Base-by-base conservation (phyloP, 2,888 invertebrate species). In the Myopa testacea region DNA sequence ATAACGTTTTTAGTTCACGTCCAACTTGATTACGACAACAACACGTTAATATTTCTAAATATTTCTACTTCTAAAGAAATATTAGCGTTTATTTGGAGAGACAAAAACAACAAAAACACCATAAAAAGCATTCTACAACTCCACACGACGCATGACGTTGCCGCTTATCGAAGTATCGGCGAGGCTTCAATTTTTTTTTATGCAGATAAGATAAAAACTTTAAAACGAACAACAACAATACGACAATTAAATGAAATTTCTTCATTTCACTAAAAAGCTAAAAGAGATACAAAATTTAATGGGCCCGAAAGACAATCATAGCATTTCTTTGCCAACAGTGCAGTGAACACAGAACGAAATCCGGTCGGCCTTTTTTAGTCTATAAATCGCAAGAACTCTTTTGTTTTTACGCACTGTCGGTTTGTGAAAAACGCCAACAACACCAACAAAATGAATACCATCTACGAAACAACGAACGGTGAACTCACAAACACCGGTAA, bases 391-490 rank as follows among this genome's bases (percentile, higher is more conserved):
- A 37, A 6, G 16, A 14, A 26, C 4, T 62, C 62, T 26, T 34
- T 65, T 65, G 34, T 14, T 26, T 58, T 45, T 8, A 45, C 10
- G 1, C 45, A 3, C 38, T 34, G 37, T 34, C 65, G 16, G 75
- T 58, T 26, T 58, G 75, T 68, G 75, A 62, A 70, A 70, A 63
- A 70, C 70, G 69, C 58, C 62, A 62, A 10, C 45, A 45, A 10
- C 45, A 45, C n/a, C 58, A 14, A 40, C 55, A 69, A 67, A 37
- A 82, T 83, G 83, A 82, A 81, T 76, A 81, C 80, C 62, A 81
- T 83, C 76, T 77, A 81, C 63, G 83, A 82, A 79, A 78, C 75
- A 26, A 75, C 78, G 63, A 81, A 79, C 74, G 60, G 79, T 55
- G 79, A 79, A 69, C 78, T 76, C 69, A 80, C 50, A 77, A 77